Evolutionary conservation across 2,888 invertebrate species (phyloP), one percentile per base, ranked within the genome.

Genomic region (Dasypogon diadema): DNA sequence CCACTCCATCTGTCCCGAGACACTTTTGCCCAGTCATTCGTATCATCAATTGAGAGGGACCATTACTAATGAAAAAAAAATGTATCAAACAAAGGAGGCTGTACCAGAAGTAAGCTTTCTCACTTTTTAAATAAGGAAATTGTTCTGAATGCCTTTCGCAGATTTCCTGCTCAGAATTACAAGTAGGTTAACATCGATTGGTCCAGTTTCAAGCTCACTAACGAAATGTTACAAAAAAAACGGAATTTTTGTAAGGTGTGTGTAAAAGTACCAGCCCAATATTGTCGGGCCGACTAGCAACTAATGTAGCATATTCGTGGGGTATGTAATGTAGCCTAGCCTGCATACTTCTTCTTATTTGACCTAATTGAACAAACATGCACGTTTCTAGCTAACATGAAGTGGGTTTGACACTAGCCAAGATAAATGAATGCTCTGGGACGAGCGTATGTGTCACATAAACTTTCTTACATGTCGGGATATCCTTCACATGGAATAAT

Each of bases 321-420:
- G n/a, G 73, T 51, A 74, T 46, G 63, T 42, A 48, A 12, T 63
- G 16, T n/a, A 22, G 51, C 34, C 34, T 24, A 55, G 10, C 21
- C 14, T 54, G 68, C 21, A 65, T 55, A 22, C 16, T 30, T 54
- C 16, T 30, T 54, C 54, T 55, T 55, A 70, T 75, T 75, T 74
- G 70, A 77, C 77, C 77, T 77, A 77, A 77, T 77, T 77, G 75
- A 77, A 77, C 77, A 77, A 77, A 77, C 77, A 77, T 77, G 77
- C 77, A 77, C 77, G 77, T 77, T 73, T 42, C 72, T 42, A 72
- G 73, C 73, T 26, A 77, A 77, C 77, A 77, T 77, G 77, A 77
- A 77, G 77, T 77, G 77, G 77, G 77, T 77, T 77, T 77, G 77
- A 77, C 77, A 77, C 75, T 75, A 75, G 75, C 77, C 55, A 77